phyloP scores from a whole-genome alignment of 1,140 invertebrate genomes.

The Atta texana region DNA sequence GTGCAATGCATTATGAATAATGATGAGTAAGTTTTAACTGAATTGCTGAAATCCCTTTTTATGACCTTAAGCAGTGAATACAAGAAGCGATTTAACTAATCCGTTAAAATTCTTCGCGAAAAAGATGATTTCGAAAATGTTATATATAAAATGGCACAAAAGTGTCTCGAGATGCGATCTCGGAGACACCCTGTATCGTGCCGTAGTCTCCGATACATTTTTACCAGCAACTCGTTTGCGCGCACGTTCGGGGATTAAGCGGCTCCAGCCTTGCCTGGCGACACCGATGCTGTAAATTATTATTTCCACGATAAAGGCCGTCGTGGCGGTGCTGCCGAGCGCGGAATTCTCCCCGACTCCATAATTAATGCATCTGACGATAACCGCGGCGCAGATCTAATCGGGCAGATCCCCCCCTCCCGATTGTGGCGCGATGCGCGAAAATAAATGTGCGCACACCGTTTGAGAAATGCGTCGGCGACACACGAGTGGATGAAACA shows the following conservation, averaged over 20 bases:
- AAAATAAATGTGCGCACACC: conserved; percentile 46
- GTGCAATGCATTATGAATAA: no score
- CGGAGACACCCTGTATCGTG: conserved; percentile 28
- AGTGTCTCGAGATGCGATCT: not conserved
- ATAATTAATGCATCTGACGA: conserved; percentile 72
- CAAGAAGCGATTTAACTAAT: no score
- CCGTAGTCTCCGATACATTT: conserved; percentile 45
- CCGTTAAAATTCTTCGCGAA: not conserved
- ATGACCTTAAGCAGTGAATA: no score
- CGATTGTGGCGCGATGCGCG: conserved; percentile 51
- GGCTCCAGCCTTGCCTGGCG: conserved; percentile 60
- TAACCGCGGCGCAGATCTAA: conserved; percentile 67
- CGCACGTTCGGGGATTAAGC: conserved; percentile 68
- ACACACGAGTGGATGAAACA: conserved; percentile 1
- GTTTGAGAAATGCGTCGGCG: conserved; percentile 42
- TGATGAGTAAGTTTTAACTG: no score
- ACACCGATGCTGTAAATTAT: conserved; percentile 75
- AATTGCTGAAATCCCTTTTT: no score
- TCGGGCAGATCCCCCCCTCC: conserved; percentile 53
- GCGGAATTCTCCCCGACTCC: conserved; percentile 40
- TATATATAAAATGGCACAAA: not conserved
- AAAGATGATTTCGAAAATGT: not conserved
- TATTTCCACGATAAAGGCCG: conserved; percentile 78
- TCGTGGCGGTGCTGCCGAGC: conserved; percentile 31
- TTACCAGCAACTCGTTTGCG: conserved; percentile 60